Percentiles rank a stretch among this genome's conserved stretches.
These are phyloP conservation scores for Macrotus californicus DNA, from an alignment of 2,113 vertebrate species.

Conservation along the genomic window DNA sequence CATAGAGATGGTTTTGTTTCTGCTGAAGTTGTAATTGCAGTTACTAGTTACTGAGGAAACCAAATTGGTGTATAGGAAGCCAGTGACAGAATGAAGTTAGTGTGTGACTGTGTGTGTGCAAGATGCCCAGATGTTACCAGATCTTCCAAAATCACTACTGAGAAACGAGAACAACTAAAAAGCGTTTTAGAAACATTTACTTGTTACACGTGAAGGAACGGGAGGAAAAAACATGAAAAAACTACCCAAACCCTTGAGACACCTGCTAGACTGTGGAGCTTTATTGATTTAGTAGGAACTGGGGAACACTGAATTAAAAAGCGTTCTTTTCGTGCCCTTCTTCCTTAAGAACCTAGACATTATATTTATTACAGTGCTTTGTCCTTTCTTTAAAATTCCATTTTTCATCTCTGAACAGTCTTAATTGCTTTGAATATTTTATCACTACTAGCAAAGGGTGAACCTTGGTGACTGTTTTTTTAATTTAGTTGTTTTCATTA, in stretches of 20 bases:
- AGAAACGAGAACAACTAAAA: neutral
- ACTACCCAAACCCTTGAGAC: neutral
- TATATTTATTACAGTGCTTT: neutral
- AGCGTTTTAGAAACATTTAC: neutral
- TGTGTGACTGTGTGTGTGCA: fast-evolving
- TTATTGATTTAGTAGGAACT: neutral
- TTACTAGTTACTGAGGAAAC: neutral
- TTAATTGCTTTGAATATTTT: neutral
- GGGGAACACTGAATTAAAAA: neutral
- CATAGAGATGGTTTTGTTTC: neutral
- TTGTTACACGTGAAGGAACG: neutral
- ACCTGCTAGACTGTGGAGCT: neutral
- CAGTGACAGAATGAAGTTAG: neutral
- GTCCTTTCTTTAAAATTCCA: neutral
- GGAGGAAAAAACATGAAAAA: neutral
- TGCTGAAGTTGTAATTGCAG: neutral
- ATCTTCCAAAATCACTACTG: neutral
- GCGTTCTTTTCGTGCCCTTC: neutral
- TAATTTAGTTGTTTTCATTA: neutral
- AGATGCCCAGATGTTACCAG: neutral
- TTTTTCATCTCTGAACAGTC: neutral
- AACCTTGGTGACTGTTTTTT: neutral
- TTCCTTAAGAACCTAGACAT: neutral
- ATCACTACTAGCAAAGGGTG: neutral
- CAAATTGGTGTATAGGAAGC: neutral